phyloP scores from a whole-genome alignment of 2,113 vertebrate genomes.

The Microtus ochrogaster region DNA sequence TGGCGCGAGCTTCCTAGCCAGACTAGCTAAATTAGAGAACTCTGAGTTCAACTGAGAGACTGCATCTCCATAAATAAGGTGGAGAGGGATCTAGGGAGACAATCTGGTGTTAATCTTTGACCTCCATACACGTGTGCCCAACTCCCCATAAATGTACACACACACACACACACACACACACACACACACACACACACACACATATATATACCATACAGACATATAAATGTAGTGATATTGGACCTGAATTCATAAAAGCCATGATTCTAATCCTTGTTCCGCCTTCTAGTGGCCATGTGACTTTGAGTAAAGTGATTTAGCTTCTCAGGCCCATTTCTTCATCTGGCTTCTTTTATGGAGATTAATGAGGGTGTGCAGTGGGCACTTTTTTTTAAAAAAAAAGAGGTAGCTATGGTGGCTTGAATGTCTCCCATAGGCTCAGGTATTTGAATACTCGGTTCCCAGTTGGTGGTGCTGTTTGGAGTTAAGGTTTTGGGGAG shows the following conservation, averaged over 20 bases:
- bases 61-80: not conserved
- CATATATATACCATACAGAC: not conserved
- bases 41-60: not conserved
- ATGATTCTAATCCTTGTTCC: slow-evolving; percentile 27
- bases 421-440: not conserved
- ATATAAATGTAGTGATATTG: not conserved
- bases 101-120: not conserved
- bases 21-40: not conserved
- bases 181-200: no score
- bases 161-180: no score
- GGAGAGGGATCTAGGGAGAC: not conserved
- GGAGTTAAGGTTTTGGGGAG: not conserved
- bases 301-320: not conserved
- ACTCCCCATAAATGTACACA: no score
- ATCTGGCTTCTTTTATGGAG: not conserved
- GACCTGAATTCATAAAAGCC: not conserved
- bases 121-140: no score
- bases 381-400: not conserved
- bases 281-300: not conserved
- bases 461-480: not conserved
- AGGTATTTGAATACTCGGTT: not conserved
- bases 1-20: not conserved
- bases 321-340: not conserved
- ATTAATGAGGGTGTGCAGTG: not conserved
- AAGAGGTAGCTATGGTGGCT: no score